These are phyloP conservation scores for Urosaurus nigricauda DNA, from an alignment of 2,797 vertebrate species.

Conservation along the genomic window DNA sequence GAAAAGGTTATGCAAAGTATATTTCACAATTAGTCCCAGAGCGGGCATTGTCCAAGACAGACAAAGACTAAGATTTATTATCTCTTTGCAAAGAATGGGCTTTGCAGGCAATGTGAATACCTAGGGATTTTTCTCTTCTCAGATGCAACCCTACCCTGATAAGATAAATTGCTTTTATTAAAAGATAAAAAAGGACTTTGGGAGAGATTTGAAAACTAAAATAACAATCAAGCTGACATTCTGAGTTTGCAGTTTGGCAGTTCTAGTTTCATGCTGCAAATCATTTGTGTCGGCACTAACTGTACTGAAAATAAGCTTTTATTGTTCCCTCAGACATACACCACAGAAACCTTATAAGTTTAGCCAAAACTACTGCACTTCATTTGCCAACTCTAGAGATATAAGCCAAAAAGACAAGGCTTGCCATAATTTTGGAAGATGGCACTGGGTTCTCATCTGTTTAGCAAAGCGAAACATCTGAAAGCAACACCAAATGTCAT, in stretches of 20 bases:
- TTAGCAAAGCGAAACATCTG: background rate
- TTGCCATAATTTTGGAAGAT: background rate
- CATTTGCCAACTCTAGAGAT: background rate
- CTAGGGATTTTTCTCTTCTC: background rate
- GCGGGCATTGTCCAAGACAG: background rate
- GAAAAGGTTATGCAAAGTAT: background rate
- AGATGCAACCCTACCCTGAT: background rate
- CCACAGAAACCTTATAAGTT: conserved; percentile 11
- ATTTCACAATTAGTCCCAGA: background rate
- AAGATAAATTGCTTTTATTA: background rate
- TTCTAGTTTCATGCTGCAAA: background rate
- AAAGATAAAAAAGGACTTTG: conserved; percentile 19
- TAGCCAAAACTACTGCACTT: background rate
- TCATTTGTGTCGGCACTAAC: background rate
- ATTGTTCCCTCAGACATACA: background rate
- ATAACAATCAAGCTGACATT: background rate
- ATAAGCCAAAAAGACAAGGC: background rate
- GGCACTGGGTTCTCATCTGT: background rate
- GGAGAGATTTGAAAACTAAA: background rate
- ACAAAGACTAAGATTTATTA: conserved; percentile 31
- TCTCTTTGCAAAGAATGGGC: background rate
- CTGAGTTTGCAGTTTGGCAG: background rate
- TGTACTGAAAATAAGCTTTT: background rate
- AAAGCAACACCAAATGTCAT: background rate
- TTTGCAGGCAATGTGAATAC: rapidly evolving